Conservation (phyloP, 2,797 vertebrate genomes). For the Buphagus erythrorhynchus region DNA sequence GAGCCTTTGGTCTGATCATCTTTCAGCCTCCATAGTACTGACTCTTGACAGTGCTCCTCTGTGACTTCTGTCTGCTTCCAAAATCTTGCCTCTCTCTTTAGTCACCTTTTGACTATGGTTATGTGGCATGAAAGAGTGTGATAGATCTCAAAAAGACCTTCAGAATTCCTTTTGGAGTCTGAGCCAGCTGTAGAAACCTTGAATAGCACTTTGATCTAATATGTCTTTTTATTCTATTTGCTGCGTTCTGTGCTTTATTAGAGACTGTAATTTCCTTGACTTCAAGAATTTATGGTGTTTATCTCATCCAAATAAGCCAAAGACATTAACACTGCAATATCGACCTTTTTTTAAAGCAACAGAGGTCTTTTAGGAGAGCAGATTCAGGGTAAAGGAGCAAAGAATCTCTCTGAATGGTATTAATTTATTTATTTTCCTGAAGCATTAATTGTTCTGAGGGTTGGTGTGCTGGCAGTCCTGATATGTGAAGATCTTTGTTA, state of each 20-base stretch:
- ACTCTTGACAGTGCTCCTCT: not conserved
- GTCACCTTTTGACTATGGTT: not conserved
- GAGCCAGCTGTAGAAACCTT: not conserved
- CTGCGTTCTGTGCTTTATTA: constrained; percentile 6
- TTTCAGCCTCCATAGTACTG: not conserved
- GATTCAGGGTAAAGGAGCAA: not conserved
- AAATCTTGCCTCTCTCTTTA: not conserved
- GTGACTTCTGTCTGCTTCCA: not conserved
- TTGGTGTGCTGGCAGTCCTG: not conserved
- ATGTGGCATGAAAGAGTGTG: not conserved
- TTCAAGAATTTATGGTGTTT: constrained; percentile 18
- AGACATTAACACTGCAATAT: not conserved
- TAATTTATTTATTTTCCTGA: not conserved
- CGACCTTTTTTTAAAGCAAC: not conserved
- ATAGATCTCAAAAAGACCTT: not conserved
- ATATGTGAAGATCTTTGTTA: not conserved
- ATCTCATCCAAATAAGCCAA: constrained; percentile 24
- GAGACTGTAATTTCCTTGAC: not conserved
- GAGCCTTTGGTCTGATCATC: not conserved
- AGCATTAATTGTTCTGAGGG: not conserved
- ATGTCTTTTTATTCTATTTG: constrained; percentile 1
- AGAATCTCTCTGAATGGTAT: not conserved
- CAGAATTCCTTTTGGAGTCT: constrained; percentile 23
- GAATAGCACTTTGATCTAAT: constrained; percentile 17
- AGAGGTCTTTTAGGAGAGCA: not conserved